Conservation (phyloP, 2,113 vertebrate genomes). For the Sinocyclocheilus anshuiensis region DNA sequence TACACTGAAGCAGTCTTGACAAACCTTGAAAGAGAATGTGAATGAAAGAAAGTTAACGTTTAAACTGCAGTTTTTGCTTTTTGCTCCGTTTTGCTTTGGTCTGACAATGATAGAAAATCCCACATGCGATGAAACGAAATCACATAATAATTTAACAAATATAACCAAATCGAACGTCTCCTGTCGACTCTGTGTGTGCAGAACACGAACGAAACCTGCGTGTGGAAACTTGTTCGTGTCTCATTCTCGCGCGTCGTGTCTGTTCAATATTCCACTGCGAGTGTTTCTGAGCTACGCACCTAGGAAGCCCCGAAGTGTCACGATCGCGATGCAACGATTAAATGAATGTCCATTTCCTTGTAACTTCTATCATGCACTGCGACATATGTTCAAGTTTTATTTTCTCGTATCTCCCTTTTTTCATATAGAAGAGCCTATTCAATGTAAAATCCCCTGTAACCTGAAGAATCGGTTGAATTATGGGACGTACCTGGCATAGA, state of each 20-base stretch:
- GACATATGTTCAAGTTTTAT: neutral
- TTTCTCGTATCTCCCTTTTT: neutral
- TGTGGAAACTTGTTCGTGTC: constrained; percentile 23
- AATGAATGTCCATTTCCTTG: neutral
- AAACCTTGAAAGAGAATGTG: neutral
- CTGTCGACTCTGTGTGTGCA: no score
- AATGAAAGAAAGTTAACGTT: neutral
- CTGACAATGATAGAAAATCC: neutral
- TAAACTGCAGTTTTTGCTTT: neutral
- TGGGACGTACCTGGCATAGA: neutral
- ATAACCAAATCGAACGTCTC: neutral
- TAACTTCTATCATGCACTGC: constrained; percentile 2
- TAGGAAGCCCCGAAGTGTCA: neutral
- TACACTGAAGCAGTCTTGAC: neutral
- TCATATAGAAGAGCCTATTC: neutral
- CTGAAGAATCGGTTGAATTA: neutral
- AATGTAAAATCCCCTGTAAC: neutral
- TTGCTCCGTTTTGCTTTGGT: neutral
- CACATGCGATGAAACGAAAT: neutral
- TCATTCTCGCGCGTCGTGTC: constrained; percentile 7
- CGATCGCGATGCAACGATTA: neutral
- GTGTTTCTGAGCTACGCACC: neutral
- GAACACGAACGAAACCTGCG: neutral
- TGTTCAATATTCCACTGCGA: neutral
- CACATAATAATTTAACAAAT: neutral